Evolutionary conservation across 2,888 invertebrate species (phyloP).

Genomic region (Hirtodrosophila alboralis): DNA sequence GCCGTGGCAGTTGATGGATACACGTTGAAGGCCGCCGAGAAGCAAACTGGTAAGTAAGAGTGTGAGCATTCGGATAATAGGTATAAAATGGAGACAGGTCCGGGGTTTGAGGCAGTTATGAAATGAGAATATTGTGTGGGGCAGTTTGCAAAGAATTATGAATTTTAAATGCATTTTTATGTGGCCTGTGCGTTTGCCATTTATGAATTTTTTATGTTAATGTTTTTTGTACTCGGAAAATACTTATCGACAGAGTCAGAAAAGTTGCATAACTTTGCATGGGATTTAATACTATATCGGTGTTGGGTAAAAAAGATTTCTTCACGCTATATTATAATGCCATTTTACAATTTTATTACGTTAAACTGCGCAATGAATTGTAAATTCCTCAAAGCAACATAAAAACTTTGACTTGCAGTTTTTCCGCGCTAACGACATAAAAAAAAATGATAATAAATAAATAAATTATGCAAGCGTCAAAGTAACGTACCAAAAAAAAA

Average conservation of each 20-base stretch:
- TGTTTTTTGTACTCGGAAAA: slow-evolving; percentile 24
- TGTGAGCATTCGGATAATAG: background rate
- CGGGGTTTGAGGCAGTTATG: too few relatives aligned
- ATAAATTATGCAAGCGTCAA: slow-evolving; percentile 57
- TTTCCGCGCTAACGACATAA: slow-evolving; percentile 1
- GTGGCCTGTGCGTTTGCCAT: slow-evolving; percentile 28
- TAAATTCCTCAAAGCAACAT: slow-evolving; percentile 56
- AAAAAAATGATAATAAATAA: slow-evolving; percentile 9
- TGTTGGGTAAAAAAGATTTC: slow-evolving; percentile 16
- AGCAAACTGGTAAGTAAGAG: slow-evolving; percentile 88
- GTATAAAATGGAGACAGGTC: too few relatives aligned
- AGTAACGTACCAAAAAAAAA: slow-evolving; percentile 53
- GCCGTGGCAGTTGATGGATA: slow-evolving; percentile 88
- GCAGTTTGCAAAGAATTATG: slow-evolving; percentile 25
- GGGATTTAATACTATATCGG: slow-evolving; percentile 23
- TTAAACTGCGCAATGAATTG: slow-evolving; percentile 79
- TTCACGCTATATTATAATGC: slow-evolving; percentile 47
- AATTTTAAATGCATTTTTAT: slow-evolving; percentile 48
- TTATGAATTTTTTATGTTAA: slow-evolving; percentile 71
- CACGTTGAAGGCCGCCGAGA: slow-evolving; percentile 90
- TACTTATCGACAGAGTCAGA: slow-evolving; percentile 20
- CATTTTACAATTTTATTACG: slow-evolving; percentile 73
- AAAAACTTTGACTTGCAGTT: slow-evolving; percentile 60
- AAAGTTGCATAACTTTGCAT: slow-evolving; percentile 57
- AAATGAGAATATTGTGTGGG: slow-evolving; percentile 1